Evolutionary conservation across 2,113 vertebrate species (phyloP).

Genomic region (Triplophysa rosa): DNA sequence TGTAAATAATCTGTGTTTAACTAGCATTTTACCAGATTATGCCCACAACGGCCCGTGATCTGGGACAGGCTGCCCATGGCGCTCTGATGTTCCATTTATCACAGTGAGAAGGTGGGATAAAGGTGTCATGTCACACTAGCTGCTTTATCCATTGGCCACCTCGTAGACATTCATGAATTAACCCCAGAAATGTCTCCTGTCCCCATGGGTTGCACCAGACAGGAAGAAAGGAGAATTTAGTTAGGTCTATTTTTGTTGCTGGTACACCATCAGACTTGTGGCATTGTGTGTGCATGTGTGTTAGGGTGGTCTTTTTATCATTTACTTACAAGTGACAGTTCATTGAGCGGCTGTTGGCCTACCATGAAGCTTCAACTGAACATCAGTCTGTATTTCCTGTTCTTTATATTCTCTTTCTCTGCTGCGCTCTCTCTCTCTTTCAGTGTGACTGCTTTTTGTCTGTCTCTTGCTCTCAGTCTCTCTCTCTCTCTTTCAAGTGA

Average conservation of each 20-base stretch:
- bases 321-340: constrained; percentile 39
- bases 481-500: constrained; percentile 49
- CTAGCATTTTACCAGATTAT: neutral
- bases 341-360: constrained; percentile 34
- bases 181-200: constrained; percentile 18
- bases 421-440: constrained; percentile 8
- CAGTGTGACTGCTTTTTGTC: neutral
- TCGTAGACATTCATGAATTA: constrained; percentile 29
- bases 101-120: neutral
- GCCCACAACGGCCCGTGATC: neutral
- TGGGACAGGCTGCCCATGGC: neutral
- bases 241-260: constrained; percentile 24
- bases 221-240: constrained; percentile 37
- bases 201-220: constrained; percentile 26
- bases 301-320: constrained; percentile 36
- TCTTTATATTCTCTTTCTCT: constrained; percentile 22
- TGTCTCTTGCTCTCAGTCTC: neutral
- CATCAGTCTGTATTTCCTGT: constrained; percentile 28
- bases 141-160: neutral
- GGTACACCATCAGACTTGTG: constrained; percentile 27
- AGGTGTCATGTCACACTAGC: neutral
- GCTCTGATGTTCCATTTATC: constrained; percentile 5
- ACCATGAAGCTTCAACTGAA: constrained; percentile 29
- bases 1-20: too few relatives aligned
- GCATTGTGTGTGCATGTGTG: constrained; percentile 36